Percentiles rank a stretch among this genome's conserved stretches.
These are phyloP conservation scores for Trissolcus basalis DNA, from an alignment of 1,140 invertebrate genomes.

Conservation along the genomic window DNA sequence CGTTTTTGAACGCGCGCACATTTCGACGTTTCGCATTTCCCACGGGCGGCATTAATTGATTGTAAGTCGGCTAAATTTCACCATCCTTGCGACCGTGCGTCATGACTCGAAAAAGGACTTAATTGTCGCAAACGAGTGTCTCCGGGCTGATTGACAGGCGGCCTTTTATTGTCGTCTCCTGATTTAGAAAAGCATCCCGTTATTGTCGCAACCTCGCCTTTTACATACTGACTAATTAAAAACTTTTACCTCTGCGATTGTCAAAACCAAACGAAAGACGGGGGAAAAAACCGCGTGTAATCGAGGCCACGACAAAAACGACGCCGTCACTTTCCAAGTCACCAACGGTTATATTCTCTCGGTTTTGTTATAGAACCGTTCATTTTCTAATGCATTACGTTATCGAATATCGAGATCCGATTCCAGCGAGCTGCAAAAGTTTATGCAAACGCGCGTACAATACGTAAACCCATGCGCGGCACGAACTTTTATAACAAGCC, in stretches of 20 bases:
- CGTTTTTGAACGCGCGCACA: slow-evolving; percentile 16
- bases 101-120: slow-evolving; percentile 22
- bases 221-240: background rate
- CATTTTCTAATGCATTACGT: too few relatives aligned
- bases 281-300: too few relatives aligned
- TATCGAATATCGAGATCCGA: too few relatives aligned
- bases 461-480: background rate
- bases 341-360: too few relatives aligned
- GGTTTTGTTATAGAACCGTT: too few relatives aligned
- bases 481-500: slow-evolving; percentile 5
- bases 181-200: slow-evolving; percentile 23
- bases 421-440: background rate
- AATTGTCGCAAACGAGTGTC: slow-evolving; percentile 25
- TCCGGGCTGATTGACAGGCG: slow-evolving; percentile 16
- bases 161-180: slow-evolving; percentile 3
- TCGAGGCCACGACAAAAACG: too few relatives aligned
- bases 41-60: slow-evolving; percentile 38
- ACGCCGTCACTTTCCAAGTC: too few relatives aligned
- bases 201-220: slow-evolving; percentile 10
- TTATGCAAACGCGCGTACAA: background rate
- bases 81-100: background rate
- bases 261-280: too few relatives aligned
- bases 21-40: slow-evolving; percentile 8
- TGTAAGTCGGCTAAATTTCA: slow-evolving; percentile 25
- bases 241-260: background rate